These are phyloP conservation scores for Leuctra nigra DNA, from an alignment of 2,888 invertebrate species.

Conservation along the genomic window DNA sequence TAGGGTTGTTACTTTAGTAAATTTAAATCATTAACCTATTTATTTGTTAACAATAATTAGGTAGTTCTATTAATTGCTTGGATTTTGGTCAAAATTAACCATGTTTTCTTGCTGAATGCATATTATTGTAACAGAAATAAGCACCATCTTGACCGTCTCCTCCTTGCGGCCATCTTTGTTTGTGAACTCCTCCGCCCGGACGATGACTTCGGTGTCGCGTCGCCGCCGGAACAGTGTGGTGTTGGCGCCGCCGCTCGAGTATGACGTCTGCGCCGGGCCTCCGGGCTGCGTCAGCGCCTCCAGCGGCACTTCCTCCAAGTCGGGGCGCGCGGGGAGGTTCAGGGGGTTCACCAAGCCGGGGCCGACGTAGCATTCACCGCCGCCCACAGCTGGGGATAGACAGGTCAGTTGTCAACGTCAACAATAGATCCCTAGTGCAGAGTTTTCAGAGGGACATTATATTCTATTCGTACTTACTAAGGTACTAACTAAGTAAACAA, in stretches of 20 bases:
- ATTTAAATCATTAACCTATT: too few species aligned
- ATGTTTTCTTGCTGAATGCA: too few species aligned
- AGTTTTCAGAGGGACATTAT: too few species aligned
- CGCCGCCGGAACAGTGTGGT: slow-evolving; percentile 41
- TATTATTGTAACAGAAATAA: too few species aligned
- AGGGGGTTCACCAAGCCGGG: slow-evolving; percentile 59
- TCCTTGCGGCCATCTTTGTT: slow-evolving; percentile 63
- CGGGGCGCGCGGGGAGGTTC: slow-evolving; percentile 37
- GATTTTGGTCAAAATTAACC: too few species aligned
- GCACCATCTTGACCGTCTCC: slow-evolving; percentile 55
- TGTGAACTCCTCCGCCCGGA: slow-evolving; percentile 62
- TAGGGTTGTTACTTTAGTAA: too few species aligned
- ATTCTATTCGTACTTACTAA: too few species aligned
- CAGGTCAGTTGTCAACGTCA: too few species aligned
- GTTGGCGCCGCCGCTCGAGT: slow-evolving; percentile 38
- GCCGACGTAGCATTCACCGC: slow-evolving; percentile 57
- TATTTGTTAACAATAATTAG: too few species aligned
- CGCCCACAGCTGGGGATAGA: slow-evolving; percentile 46
- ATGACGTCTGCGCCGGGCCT: slow-evolving; percentile 39
- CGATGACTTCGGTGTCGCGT: slow-evolving; percentile 60
- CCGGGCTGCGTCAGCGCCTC: slow-evolving; percentile 44
- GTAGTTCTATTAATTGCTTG: too few species aligned
- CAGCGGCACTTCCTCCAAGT: slow-evolving; percentile 34
- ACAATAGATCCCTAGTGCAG: too few species aligned
- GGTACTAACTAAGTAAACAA: too few species aligned